These are phyloP conservation scores for Haliclona indistincta DNA, from an alignment of 37 sponge, comb jelly and placozoan genomes.

Conservation along the genomic window DNA sequence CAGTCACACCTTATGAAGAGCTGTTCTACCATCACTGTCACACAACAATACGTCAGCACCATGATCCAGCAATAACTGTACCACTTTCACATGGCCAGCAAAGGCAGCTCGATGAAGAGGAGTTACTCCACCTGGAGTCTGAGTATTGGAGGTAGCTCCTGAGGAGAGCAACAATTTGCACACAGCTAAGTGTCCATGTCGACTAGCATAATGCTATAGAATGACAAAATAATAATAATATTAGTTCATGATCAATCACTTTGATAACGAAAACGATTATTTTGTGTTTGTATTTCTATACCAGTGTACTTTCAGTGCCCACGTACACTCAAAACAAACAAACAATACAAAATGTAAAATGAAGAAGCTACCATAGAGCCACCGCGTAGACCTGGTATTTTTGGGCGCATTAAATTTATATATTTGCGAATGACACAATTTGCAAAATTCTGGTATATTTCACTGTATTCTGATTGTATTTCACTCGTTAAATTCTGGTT, in stretches of 20 bases:
- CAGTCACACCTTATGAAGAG: constrained; percentile 85
- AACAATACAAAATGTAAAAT: no score
- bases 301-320: background rate
- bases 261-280: background rate
- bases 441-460: no score
- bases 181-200: constrained; percentile 59
- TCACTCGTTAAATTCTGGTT: no score
- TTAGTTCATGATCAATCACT: background rate
- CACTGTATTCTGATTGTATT: no score
- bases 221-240: background rate
- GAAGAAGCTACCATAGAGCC: no score
- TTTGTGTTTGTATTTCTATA: constrained; percentile 1
- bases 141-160: constrained; percentile 62
- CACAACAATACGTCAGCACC: constrained; percentile 42
- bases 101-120: constrained; percentile 78
- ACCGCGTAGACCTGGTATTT: no score
- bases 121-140: constrained; percentile 79
- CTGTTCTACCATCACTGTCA: constrained; percentile 77
- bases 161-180: constrained; percentile 47
- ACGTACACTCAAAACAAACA: background rate
- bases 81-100: constrained; percentile 57
- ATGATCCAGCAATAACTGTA: constrained; percentile 28
- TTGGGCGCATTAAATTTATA: no score
- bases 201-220: constrained; percentile 81
- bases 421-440: no score